These are phyloP conservation scores for Diplodus puntazzo DNA, from an alignment of 2,797 vertebrate species.

Conservation along the genomic window DNA sequence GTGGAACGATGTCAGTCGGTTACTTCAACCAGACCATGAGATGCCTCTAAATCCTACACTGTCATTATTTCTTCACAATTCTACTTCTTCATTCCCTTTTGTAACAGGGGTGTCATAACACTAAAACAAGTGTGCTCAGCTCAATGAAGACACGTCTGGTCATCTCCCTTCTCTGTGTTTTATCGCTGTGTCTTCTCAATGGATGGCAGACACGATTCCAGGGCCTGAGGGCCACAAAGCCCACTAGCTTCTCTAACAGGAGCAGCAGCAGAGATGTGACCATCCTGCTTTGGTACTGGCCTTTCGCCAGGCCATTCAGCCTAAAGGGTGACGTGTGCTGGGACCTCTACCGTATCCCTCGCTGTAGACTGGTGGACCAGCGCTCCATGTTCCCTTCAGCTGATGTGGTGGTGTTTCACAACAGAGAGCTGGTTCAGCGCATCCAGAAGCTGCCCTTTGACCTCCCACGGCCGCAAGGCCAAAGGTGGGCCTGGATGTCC, in stretches of 20 bases:
- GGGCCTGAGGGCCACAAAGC: not conserved
- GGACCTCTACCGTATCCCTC: constrained; percentile 73
- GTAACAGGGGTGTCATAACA: constrained; percentile 34
- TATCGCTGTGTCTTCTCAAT: constrained; percentile 23
- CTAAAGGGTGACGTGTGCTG: constrained; percentile 81
- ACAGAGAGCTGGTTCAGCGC: constrained; percentile 77
- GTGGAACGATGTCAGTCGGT: too few species aligned
- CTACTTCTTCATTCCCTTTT: constrained; percentile 8
- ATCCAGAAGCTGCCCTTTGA: constrained; percentile 76
- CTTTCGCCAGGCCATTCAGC: constrained; percentile 72
- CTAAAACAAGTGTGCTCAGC: not conserved
- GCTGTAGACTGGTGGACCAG: constrained; percentile 85
- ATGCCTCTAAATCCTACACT: too few species aligned
- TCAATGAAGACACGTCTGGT: constrained; percentile 41
- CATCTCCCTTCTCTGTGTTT: constrained; percentile 23
- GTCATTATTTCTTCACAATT: not conserved
- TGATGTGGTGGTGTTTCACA: constrained; percentile 91
- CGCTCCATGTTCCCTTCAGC: constrained; percentile 75
- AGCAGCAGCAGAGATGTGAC: constrained; percentile 44
- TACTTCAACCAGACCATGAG: too few species aligned
- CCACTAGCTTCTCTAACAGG: fast-evolving
- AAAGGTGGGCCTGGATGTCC: constrained; percentile 95
- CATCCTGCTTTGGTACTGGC: constrained; percentile 94
- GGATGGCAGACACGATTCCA: not conserved
- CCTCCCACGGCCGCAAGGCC: constrained; percentile 72